A percentile compares a stretch with the other conserved stretches of the same genome.
These are phyloP conservation scores for Scomber scombrus DNA, from an alignment of 2,113 vertebrate genomes.

Conservation along the genomic window DNA sequence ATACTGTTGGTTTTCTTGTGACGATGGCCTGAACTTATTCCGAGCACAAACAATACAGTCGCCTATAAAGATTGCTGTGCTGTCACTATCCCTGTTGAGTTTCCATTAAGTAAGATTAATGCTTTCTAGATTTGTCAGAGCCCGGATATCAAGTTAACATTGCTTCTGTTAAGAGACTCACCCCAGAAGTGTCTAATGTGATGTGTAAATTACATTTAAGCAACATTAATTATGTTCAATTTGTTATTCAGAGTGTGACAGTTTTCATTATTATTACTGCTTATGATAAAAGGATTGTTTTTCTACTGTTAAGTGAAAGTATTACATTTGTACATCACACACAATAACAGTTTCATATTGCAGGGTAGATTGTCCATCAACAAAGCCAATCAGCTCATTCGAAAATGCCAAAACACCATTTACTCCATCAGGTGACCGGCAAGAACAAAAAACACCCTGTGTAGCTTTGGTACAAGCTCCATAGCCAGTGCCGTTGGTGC, in stretches of 20 bases:
- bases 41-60: not conserved
- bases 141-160: not conserved
- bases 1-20: too few relatives aligned
- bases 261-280: not conserved
- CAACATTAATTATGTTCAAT: constrained; percentile 4
- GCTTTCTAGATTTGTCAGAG: constrained; percentile 24
- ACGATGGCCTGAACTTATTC: too few relatives aligned
- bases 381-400: not conserved
- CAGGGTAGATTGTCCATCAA: not conserved
- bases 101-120: constrained; percentile 17
- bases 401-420: constrained; percentile 17
- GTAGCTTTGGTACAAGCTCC: constrained; percentile 1
- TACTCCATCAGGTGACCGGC: not conserved
- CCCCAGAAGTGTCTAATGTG: constrained; percentile 11
- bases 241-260: constrained; percentile 1
- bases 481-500: constrained; percentile 8
- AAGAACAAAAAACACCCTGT: constrained; percentile 3
- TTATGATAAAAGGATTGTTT: not conserved
- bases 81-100: not conserved
- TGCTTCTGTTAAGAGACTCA: not conserved
- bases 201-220: constrained; percentile 18
- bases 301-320: not conserved
- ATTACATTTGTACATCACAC: not conserved
- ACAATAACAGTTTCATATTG: not conserved
- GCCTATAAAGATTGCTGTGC: constrained; percentile 4